A percentile compares a stretch with the other conserved stretches of the same genome.
Conservation (phyloP, 2,888 invertebrate species). For the Germaria angustata region DNA sequence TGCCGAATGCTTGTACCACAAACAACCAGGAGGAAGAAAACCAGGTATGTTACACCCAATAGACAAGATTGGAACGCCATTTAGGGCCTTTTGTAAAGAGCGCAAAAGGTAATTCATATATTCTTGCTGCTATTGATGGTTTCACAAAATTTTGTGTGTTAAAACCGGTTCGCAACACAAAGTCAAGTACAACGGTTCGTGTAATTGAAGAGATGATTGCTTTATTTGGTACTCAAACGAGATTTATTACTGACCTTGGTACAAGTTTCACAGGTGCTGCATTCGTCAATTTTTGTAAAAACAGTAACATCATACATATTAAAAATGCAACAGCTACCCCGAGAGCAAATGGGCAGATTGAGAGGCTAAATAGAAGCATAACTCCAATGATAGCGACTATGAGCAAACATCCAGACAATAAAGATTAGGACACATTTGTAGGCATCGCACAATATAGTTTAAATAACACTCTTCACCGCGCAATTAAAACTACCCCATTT, state of each 20-base stretch:
- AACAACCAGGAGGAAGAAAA: slow-evolving; percentile 67
- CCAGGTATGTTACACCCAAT: slow-evolving; percentile 74
- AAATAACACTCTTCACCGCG: not conserved
- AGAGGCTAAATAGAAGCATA: slow-evolving; percentile 69
- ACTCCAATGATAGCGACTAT: slow-evolving; percentile 64
- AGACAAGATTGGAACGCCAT: slow-evolving; percentile 71
- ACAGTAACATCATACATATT: slow-evolving; percentile 64
- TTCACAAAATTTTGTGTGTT: slow-evolving; percentile 72
- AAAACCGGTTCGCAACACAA: slow-evolving; percentile 68
- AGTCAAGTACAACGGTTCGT: no score
- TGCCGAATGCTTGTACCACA: slow-evolving; percentile 75
- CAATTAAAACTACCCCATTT: not conserved
- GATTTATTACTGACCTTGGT: slow-evolving; percentile 78
- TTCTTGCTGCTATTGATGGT: slow-evolving; percentile 74
- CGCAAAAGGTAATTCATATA: slow-evolving; percentile 69
- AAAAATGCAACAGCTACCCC: slow-evolving; percentile 70
- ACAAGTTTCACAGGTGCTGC: slow-evolving; percentile 74
- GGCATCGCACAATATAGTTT: not conserved
- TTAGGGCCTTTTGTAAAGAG: slow-evolving; percentile 77
- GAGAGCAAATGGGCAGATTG: slow-evolving; percentile 71
- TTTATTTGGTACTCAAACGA: slow-evolving; percentile 71
- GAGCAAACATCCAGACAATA: slow-evolving; percentile 55
- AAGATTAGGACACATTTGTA: not conserved
- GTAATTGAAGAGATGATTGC: slow-evolving; percentile 66
- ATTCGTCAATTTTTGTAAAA: slow-evolving; percentile 73